A percentile compares a stretch with the other conserved stretches of the same genome.
phyloP scores from a whole-genome alignment of 2,797 vertebrate genomes.

The Nyctalus aviator region DNA sequence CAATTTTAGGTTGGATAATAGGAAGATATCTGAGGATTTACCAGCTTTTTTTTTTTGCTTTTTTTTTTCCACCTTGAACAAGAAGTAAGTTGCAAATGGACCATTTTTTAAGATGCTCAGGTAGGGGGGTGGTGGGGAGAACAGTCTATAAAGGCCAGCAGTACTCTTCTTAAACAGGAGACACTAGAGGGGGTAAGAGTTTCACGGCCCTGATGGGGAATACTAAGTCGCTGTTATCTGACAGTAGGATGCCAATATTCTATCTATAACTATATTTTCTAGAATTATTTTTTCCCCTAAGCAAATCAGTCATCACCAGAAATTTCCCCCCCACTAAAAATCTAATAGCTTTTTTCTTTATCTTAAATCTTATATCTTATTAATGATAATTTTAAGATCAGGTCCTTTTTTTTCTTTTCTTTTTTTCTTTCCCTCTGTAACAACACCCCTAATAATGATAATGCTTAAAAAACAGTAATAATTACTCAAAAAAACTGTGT shows the following conservation, averaged over 20 bases:
- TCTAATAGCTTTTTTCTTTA: not conserved
- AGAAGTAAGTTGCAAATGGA: not conserved
- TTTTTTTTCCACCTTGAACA: slow-evolving; percentile 8
- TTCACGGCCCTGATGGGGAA: not conserved
- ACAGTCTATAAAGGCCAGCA: not conserved
- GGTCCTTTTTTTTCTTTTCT: not conserved
- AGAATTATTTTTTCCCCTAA: not conserved
- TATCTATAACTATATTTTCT: not conserved
- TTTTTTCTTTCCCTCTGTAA: slow-evolving; percentile 1
- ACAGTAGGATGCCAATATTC: not conserved
- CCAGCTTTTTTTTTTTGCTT: slow-evolving; percentile 22
- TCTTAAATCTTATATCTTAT: not conserved
- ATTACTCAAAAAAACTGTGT: slow-evolving; percentile 51
- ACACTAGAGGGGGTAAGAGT: not conserved
- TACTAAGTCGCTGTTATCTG: not conserved
- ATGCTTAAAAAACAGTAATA: not conserved
- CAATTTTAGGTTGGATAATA: not conserved
- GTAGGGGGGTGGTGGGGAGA: not conserved
- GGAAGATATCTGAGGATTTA: not conserved
- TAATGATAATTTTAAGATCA: slow-evolving; percentile 23
- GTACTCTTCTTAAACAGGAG: not conserved
- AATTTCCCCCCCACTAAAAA: not conserved
- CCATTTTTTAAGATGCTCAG: not conserved
- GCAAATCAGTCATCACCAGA: not conserved
- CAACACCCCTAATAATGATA: slow-evolving; percentile 37